Evolutionary conservation across 2,113 vertebrate species (phyloP), one percentile per base, ranked within the genome.

Genomic region (Lota lota): DNA sequence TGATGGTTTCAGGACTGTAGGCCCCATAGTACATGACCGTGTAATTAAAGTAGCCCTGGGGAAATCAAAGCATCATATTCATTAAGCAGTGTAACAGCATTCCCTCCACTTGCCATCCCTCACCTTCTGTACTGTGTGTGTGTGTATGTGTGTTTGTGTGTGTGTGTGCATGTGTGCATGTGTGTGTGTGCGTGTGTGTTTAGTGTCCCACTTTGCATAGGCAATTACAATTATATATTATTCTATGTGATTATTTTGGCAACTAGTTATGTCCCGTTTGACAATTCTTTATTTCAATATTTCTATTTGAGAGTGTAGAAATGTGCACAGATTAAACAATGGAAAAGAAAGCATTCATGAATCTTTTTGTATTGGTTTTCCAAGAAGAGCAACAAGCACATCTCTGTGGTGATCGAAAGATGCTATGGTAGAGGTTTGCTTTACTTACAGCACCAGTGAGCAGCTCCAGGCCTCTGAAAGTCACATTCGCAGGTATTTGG

Each of bases 1-100:
- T 54, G 1, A 85, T 71, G 1, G 80, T 84, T 63, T 70, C 64
- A 62, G 91, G 87, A 71, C 92, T 94, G 78, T 99, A 99, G 88
- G 91, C 93, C 2, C 97, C 95, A 0, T 97, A 97, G 77, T 96
- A 99, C 88, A 99, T 91, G 36, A 96, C 90, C 0, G 90, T 90
- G 67, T 88, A 63, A 19, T 64, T 78, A 68, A 93, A 93, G 77
- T 92, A 91, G 63, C 93, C 93, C 93, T 93, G 64, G 53, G 59
- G 17, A 76, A 63, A 47, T 1, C 17, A 51, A 21, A 72, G 64
- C 15, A 14, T 8, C 21, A 61, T 2, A 57, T 21, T 50, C 10
- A 67, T 8, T 59, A 57, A 11, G 0, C 11, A 69, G 17, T 33
- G 28, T 33, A 7, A n/a, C n/a, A n/a, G n/a, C n/a, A n/a, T n/a